Evolutionary conservation across 2,888 invertebrate genomes (phyloP), one percentile per base, ranked within the genome.

Genomic region (Ectemnius cavifrons): DNA sequence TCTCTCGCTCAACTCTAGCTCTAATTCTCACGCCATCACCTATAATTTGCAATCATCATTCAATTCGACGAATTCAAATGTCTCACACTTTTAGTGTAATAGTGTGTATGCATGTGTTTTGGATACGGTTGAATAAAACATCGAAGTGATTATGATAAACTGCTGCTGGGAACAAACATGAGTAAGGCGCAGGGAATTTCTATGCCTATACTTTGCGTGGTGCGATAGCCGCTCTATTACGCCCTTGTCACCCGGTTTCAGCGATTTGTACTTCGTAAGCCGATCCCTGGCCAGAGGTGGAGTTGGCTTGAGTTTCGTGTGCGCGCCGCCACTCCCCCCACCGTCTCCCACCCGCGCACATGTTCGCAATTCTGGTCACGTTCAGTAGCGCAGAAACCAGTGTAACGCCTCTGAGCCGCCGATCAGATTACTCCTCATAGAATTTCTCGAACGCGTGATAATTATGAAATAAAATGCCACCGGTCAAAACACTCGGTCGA

Each of bases 191-290:
- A 5, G 52, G 16, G 52, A 52, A 52, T 47, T 37, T 18, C 18
- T 13, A 27, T 52, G 20, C 20, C 18, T 49, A 65, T 37, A 20
- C 23, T 49, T 62, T 56, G 14, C 3, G n/a, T 27, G 14, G 23
- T 6, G 16, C 52, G 20, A 49, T 62, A 64, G 60, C 57, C 67
- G 69, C 28, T 6, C 47, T 57, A 63, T 64, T 64, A 68, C 69
- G 59, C 75, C 73, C 73, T 77, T 73, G 76, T 76, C 80, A 71
- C 69, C 71, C 70, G 74, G 75, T 76, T 72, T 69, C 27, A 73
- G 58, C 79, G 75, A 83, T 82, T 79, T 75, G 80, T 75, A 75
- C 65, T 68, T 49, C 58, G 82, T 74, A 82, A 82, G 72, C 58
- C 71, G 77, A 80, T 70, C 78, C 63, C 61, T 46, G 62, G 45